phyloP scores from a whole-genome alignment of 2,888 invertebrate species.

The Chloroclystis v-ata region DNA sequence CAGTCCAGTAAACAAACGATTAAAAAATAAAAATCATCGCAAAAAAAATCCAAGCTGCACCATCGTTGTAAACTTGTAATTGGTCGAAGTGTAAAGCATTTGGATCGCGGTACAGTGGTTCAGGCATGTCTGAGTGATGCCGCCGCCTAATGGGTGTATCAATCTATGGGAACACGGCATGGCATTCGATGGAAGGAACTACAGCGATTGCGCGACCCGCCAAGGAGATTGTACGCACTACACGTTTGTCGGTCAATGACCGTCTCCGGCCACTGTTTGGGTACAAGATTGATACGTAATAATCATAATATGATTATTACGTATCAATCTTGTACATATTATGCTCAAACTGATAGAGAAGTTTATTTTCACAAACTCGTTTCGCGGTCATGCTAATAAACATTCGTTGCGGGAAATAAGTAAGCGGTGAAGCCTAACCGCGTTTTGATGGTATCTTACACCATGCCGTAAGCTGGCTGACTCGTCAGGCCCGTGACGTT shows the following conservation, averaged over 20 bases:
- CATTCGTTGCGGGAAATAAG: conserved; percentile 3
- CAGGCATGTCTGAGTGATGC: conserved; percentile 25
- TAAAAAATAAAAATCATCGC: background rate
- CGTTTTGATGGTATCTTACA: conserved; percentile 36
- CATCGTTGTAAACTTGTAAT: background rate
- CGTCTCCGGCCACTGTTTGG: conserved; percentile 30
- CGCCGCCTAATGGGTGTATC: conserved; percentile 25
- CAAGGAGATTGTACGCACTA: conserved; percentile 23
- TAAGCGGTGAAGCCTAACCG: conserved; percentile 19
- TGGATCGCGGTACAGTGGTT: conserved; percentile 4
- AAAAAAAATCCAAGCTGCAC: background rate
- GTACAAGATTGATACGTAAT: conserved; percentile 31
- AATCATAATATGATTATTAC: conserved; percentile 31
- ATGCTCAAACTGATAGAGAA: conserved; percentile 25
- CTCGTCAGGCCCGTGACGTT: conserved; percentile 62
- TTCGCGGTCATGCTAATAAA: conserved; percentile 12
- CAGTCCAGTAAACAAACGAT: too few relatives aligned
- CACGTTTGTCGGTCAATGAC: conserved; percentile 31
- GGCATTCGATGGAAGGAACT: conserved; percentile 13
- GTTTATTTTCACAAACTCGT: conserved; percentile 20
- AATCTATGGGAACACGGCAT: conserved; percentile 24
- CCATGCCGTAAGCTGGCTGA: conserved; percentile 37
- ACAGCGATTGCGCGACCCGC: conserved; percentile 22
- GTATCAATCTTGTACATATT: conserved; percentile 30
- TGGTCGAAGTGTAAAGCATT: conserved; percentile 2